A percentile compares a stretch with the other conserved stretches of the same genome.
phyloP scores from a whole-genome alignment of 2,797 vertebrate genomes.

The Gymnopithys bicolor region DNA sequence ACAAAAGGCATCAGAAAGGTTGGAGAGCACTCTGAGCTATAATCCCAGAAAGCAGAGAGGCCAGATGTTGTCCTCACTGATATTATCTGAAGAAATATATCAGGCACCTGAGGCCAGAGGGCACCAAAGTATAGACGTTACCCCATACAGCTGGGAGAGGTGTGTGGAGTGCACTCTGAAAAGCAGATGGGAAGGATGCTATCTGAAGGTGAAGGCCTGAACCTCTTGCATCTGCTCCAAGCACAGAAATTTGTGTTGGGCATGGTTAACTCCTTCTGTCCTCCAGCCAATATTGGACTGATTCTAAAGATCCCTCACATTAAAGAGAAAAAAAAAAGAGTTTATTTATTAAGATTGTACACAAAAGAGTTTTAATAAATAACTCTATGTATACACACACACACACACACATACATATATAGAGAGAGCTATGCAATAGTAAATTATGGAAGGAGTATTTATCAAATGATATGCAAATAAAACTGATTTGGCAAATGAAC shows the following conservation, averaged over 20 bases:
- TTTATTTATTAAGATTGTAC: background rate
- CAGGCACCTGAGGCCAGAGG: background rate
- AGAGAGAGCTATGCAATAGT: background rate
- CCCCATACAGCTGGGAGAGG: rapidly evolving
- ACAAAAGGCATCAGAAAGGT: background rate
- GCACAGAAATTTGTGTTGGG: background rate
- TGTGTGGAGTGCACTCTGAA: background rate
- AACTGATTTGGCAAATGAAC: background rate
- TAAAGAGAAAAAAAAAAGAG: background rate
- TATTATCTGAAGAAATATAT: background rate
- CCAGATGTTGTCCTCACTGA: background rate
- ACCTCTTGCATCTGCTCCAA: background rate
- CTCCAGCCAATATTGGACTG: background rate
- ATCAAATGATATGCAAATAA: background rate
- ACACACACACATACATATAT: too few species aligned
- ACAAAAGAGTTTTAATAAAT: background rate
- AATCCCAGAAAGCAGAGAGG: background rate
- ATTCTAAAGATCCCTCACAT: background rate
- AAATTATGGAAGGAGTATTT: background rate
- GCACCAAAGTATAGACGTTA: background rate
- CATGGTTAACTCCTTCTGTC: background rate
- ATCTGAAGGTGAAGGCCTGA: background rate
- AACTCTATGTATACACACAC: too few species aligned
- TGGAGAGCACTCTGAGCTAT: background rate
- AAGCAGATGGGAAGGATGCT: background rate